phyloP scores from a whole-genome alignment of 2,797 vertebrate species.

The Enteromius argenteus region DNA sequence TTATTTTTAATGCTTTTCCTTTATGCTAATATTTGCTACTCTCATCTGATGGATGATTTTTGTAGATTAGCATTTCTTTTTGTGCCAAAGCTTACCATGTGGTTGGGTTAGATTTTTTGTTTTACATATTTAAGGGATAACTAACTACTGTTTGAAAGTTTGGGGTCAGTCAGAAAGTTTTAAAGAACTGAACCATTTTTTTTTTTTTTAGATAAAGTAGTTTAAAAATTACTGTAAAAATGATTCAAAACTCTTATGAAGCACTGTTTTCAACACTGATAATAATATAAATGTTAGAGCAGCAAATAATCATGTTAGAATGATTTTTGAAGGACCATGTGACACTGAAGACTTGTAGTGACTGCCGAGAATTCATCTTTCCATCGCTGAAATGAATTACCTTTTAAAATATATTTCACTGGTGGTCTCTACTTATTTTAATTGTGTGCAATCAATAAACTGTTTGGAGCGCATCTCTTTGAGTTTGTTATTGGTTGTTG shows the following conservation, averaged over 20 bases:
- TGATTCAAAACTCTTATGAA: neutral
- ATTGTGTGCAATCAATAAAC: neutral
- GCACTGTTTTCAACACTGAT: neutral
- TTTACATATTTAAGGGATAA: neutral
- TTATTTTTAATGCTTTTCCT: neutral
- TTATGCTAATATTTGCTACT: neutral
- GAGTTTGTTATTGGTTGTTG: conserved; percentile 26
- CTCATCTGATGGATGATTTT: neutral
- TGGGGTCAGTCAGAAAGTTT: neutral
- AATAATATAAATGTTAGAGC: neutral
- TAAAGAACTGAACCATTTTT: too few relatives aligned
- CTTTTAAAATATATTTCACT: neutral
- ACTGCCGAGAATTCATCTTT: neutral
- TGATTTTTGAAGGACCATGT: neutral
- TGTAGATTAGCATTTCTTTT: neutral
- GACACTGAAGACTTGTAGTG: neutral
- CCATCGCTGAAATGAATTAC: neutral
- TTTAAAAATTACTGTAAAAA: neutral
- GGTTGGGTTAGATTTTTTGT: neutral
- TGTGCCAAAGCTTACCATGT: neutral
- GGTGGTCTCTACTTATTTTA: neutral
- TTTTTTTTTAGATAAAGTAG: too few relatives aligned
- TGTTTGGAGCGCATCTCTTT: neutral
- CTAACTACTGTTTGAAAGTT: neutral
- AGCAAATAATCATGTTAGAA: neutral